A percentile compares a stretch with the other conserved stretches of the same genome.
phyloP scores from a whole-genome alignment of 1,140 invertebrate genomes.

The Rhizoglyphus robini region DNA sequence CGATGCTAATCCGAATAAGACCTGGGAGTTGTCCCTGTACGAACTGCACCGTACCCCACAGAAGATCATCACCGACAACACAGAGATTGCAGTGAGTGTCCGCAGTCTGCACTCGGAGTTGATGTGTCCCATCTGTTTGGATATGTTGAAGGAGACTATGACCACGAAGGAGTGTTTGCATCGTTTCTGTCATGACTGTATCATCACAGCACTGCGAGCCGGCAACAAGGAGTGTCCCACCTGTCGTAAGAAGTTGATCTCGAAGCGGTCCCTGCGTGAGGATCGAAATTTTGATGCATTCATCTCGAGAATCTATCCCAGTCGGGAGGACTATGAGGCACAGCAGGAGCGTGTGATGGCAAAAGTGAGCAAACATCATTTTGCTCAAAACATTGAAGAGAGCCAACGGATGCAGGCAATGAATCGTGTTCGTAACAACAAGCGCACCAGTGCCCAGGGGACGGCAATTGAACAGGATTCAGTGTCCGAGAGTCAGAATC shows the following conservation, averaged over 20 bases:
- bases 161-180: slow-evolving; percentile 99
- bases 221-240: slow-evolving; percentile 99
- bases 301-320: slow-evolving; percentile 96
- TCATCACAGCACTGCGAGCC: slow-evolving; percentile 88
- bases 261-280: slow-evolving; percentile 83
- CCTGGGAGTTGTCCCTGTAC: slow-evolving; percentile 92
- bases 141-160: slow-evolving; percentile 99
- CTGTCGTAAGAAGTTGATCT: slow-evolving; percentile 94
- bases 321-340: slow-evolving; percentile 90
- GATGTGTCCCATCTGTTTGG: slow-evolving; percentile 98
- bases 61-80: slow-evolving; percentile 78
- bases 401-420: slow-evolving; percentile 84
- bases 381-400: slow-evolving; percentile 87
- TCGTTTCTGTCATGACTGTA: slow-evolving; percentile 96
- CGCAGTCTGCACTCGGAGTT: slow-evolving; percentile 89
- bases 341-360: slow-evolving; percentile 84
- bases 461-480: background rate
- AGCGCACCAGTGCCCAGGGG: background rate
- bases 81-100: slow-evolving; percentile 91
- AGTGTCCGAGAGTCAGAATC: background rate
- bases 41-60: slow-evolving; percentile 85
- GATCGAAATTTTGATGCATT: slow-evolving; percentile 97
- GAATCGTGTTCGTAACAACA: slow-evolving; percentile 49
- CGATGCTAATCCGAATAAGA: too few species aligned
- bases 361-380: slow-evolving; percentile 71